Base-by-base conservation (phyloP, 2,888 invertebrate genomes). In the Heterodera filipjevi region DNA sequence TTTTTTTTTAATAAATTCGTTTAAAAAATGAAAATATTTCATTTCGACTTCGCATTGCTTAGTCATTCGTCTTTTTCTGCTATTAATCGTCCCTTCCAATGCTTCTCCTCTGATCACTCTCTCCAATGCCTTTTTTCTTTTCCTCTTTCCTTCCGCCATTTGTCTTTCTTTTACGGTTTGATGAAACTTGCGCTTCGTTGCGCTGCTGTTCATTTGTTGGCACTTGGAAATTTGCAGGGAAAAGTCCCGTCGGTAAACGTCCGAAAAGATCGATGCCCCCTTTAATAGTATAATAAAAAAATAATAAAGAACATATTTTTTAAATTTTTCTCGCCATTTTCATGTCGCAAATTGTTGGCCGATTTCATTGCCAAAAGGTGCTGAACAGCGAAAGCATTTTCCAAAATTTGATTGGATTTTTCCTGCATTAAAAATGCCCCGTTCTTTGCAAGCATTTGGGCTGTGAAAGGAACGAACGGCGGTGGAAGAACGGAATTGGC, bases 281-380 rank as follows among this genome's bases (percentile, higher is more conserved):
- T 59, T 19, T 3, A 49, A 49, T 8, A 49, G 16, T 16, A 8
- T 27, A 59, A 59, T 22, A 10, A 59, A 59, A 10, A 27, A n/a
- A 59, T 27, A 1, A 6, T 59, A 27, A 10, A 22, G 6, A n/a
- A 27, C 5, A 2, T n/a, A 27, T 59, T 59, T n/a, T 10, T 10
- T 59, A 10, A 8, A 10, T 1, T 27, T 27, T 59, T 27, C 22
- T 59, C n/a, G 27, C 59, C 59, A 59, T 59, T 59, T 59, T n/a
- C 27, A 8, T n/a, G 59, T 27, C 59, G 10, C 2, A 27, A 59
- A 27, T 59, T 27, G 12, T 59, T 59, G 10, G 59, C 8, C 59
- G 59, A 59, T 59, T 59, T 59, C 27, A 59, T 59, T 59, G 59
- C 59, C 59, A 59, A 59, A 59, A 59, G 59, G 1, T 59, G 59